A percentile compares a stretch with the other conserved stretches of the same genome.
phyloP scores from a whole-genome alignment of 2,888 invertebrate genomes.

The Neocrepidodera transversa region DNA sequence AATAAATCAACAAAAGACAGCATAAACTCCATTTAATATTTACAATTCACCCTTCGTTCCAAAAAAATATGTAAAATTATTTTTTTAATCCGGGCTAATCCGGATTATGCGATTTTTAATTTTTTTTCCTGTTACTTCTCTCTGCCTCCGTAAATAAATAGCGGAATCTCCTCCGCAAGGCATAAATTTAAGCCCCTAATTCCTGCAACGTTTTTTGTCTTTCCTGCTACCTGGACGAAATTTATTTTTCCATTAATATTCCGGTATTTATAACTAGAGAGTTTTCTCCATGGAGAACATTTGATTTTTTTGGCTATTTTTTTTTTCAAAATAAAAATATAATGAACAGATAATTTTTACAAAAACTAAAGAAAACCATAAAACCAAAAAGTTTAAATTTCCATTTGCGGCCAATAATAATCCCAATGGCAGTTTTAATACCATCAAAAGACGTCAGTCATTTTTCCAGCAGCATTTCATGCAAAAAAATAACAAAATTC shows the following conservation, averaged over 20 bases:
- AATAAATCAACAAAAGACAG: no score
- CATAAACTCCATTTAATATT: no score
- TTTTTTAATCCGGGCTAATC: not conserved
- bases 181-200: conserved; percentile 37
- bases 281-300: no score
- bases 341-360: no score
- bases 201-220: conserved; percentile 37
- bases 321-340: no score
- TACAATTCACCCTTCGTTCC: no score
- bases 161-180: conserved; percentile 12
- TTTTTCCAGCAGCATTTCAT: not conserved
- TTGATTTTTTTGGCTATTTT: no score
- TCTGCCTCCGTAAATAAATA: conserved; percentile 5
- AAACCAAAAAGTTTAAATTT: no score
- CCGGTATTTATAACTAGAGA: conserved; percentile 41
- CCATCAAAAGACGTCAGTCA: not conserved
- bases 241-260: conserved; percentile 48
- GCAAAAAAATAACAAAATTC: conserved; percentile 1
- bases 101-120: not conserved
- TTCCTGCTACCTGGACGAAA: conserved; percentile 36
- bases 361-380: no score
- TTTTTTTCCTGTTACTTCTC: not conserved
- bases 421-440: no score
- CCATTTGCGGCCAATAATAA: no score
- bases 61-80: conserved; percentile 5